Evolutionary conservation across 2,888 invertebrate genomes (phyloP).

Genomic region (Lymantria dispar): DNA sequence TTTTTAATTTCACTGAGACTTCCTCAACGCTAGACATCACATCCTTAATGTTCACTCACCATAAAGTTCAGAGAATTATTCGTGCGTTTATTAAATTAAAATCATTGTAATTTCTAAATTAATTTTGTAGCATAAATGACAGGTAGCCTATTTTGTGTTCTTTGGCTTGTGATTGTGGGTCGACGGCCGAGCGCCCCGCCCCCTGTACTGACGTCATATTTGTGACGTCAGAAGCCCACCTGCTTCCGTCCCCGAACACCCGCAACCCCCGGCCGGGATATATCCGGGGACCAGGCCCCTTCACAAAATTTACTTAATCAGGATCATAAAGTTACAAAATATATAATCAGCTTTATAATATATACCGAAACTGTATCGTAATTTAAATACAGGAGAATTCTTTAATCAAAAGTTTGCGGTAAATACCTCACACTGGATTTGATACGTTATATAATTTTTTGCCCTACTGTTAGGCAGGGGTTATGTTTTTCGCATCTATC

Average conservation of each 20-base stretch:
- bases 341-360: constrained; percentile 24
- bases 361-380: constrained; percentile 11
- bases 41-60: too few species aligned
- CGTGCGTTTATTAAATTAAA: too few species aligned
- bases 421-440: not conserved
- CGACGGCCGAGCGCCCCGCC: constrained; percentile 64
- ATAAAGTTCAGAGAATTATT: too few species aligned
- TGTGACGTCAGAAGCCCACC: constrained; percentile 68
- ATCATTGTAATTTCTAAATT: too few species aligned
- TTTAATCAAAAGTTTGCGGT: constrained; percentile 2
- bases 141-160: constrained; percentile 26
- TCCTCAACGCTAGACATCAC: too few species aligned
- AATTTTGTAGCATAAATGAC: not conserved
- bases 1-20: too few species aligned
- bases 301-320: constrained; percentile 47
- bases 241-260: constrained; percentile 44
- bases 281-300: constrained; percentile 46
- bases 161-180: constrained; percentile 44
- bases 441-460: constrained; percentile 7
- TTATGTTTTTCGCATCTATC: too few species aligned
- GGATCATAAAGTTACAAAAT: constrained; percentile 29
- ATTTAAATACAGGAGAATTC: constrained; percentile 9
- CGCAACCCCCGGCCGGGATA: constrained; percentile 33
- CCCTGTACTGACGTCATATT: constrained; percentile 64
- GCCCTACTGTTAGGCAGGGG: too few species aligned